These are phyloP conservation scores for Beroe forskalii DNA, from an alignment of 37 sponge, comb jelly and placozoan genomes.

Conservation along the genomic window DNA sequence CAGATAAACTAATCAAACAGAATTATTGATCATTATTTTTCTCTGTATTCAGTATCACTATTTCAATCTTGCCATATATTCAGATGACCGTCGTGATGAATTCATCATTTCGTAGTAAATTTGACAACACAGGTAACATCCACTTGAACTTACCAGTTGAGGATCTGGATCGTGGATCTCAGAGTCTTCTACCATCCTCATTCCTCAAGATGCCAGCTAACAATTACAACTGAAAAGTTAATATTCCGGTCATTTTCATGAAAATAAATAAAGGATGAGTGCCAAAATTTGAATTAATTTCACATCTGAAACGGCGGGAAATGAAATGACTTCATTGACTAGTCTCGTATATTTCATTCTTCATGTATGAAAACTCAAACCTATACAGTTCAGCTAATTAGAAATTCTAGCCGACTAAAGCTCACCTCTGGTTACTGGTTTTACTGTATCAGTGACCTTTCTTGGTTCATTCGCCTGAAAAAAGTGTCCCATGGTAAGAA, in stretches of 20 bases:
- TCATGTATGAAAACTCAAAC: not conserved
- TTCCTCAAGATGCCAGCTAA: too few relatives aligned
- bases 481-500: too few relatives aligned
- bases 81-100: conserved; percentile 61
- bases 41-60: conserved; percentile 5
- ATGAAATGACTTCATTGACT: conserved; percentile 16
- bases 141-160: too few relatives aligned
- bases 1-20: not conserved
- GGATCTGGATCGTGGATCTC: too few relatives aligned
- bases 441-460: too few relatives aligned
- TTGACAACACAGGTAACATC: too few relatives aligned
- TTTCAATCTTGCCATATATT: not conserved
- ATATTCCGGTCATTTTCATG: not conserved
- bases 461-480: too few relatives aligned
- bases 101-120: conserved; percentile 25
- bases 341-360: conserved; percentile 44
- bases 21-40: too few relatives aligned
- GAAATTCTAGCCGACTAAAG: too few relatives aligned
- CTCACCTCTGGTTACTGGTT: too few relatives aligned
- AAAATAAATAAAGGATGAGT: not conserved
- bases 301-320: conserved; percentile 62
- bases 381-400: too few relatives aligned
- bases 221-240: not conserved
- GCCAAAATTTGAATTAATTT: not conserved
- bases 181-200: too few relatives aligned